Base-by-base conservation (phyloP, 2,797 vertebrate genomes). In the Parotocinclus haroldoi region DNA sequence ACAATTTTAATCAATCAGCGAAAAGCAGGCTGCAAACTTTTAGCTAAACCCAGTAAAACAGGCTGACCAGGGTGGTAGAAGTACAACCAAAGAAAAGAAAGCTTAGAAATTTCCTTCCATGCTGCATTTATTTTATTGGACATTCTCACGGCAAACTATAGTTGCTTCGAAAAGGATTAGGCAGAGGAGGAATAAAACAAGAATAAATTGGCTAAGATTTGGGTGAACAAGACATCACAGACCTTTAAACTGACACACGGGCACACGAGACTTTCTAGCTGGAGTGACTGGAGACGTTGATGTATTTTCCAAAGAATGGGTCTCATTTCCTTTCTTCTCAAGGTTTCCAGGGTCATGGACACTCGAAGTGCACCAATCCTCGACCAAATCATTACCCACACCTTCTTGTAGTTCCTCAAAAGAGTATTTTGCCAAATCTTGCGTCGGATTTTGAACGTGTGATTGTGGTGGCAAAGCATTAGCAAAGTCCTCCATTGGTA, bases 191-290 rank as follows among this genome's bases (percentile, higher is more conserved):
- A 74, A 76, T 52, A 86, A 87, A 84, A 78, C 75, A 85, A 60
- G 76, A 85, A 80, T 65, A 39, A 80, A 72, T 66, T 71, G 58
- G 58, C 80, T 76, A 79, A 79, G 79, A 82, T 74, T 74, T 40
- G 14, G 50, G 69, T 69, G 56, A 73, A 71, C 55, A 74, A 58
- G 66, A 39, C 54, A 56, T 55, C 60, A 90, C 89, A 88, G 88
- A 91, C 89, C 89, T 90, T 89, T 89, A 76, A 72, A 76, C 71
- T 88, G 59, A 66, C 88, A 69, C 7, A 90, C 82, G 0, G 89
- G 88, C 69, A 90, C 87, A 83, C 88, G 10, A 75, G 88, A 89
- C 83, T 86, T 87, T 86, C 84, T 84, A 80, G 78, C 72, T 11
- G 85, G 72, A n/a, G 84, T 80, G 79, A 76, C 77, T 75, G 81